These are phyloP conservation scores for Agapostemon virescens DNA, from an alignment of 2,888 invertebrate genomes.

Conservation along the genomic window DNA sequence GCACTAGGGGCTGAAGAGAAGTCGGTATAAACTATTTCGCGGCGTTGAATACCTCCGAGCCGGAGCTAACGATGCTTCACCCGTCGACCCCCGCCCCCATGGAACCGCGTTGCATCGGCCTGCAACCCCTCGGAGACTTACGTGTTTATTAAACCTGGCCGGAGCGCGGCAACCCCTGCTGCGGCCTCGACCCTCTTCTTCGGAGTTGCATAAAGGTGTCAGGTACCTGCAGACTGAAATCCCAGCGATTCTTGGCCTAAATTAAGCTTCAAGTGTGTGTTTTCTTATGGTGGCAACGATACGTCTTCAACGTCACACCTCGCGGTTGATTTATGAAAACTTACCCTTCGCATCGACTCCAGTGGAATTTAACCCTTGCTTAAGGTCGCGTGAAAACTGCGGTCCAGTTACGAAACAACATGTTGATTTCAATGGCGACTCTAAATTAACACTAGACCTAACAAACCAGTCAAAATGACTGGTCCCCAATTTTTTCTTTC, in stretches of 20 bases:
- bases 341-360: neutral
- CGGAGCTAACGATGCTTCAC: slow-evolving; percentile 70
- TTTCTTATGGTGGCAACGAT: neutral
- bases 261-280: slow-evolving; percentile 26
- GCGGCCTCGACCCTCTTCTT: slow-evolving; percentile 30
- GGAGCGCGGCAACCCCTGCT: slow-evolving; percentile 30
- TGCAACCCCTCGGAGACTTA: slow-evolving; percentile 59
- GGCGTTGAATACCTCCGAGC: slow-evolving; percentile 67
- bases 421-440: neutral
- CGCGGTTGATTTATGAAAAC: neutral
- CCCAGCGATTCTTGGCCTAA: slow-evolving; percentile 34
- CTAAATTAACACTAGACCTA: too few relatives aligned
- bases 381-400: neutral
- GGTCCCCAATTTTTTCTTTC: too few relatives aligned
- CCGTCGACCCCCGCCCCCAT: slow-evolving; percentile 22
- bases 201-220: slow-evolving; percentile 35
- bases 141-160: slow-evolving; percentile 68
- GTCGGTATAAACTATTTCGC: slow-evolving; percentile 70
- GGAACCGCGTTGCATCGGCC: slow-evolving; percentile 30
- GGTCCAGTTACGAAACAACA: neutral
- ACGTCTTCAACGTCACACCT: neutral
- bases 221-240: slow-evolving; percentile 38
- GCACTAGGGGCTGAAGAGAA: slow-evolving; percentile 52
- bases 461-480: too few relatives aligned
- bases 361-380: neutral